Base-by-base conservation (phyloP, 2,113 vertebrate genomes). In the Cyanistes caeruleus region DNA sequence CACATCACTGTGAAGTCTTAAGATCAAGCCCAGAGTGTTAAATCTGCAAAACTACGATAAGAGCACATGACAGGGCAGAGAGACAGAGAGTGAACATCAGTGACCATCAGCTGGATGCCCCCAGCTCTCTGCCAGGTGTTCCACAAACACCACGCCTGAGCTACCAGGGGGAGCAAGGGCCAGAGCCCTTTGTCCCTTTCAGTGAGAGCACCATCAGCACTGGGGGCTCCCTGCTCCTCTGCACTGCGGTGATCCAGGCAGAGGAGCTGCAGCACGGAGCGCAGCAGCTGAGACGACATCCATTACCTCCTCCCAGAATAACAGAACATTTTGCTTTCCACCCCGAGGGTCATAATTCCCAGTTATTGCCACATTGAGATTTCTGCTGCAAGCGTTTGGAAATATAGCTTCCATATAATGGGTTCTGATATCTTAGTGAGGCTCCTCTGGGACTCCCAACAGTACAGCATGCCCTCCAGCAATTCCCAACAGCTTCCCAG, bases 331-430 rank as follows among this genome's bases (percentile, higher is more conserved):
- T 68, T 80, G 11, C 62, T 82, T 87, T 43, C 56, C 35, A 55
- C 60, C 85, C 48, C 0, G 2, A 87, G 74, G 52, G 62, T 48
- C 52, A 13, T 83, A 94, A 95, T 48, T 92, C 24, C 49, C 63
- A 17, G 55, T 84, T 92, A 96, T 83, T 87, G 84, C 55, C 25
- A 33, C 53, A 1, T 1, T 70, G 87, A 87, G 91, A 30, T 25
- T 74, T 65, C 80, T 84, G 72, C 51, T 80, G 64, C 84, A 74
- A 95, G 46, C 64, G 56, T 79, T 92, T 89, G 91, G 67, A 92
- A 86, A 94, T 77, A 53, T 5, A 69, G 68, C 76, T 87, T 68
- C 64, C 58, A 41, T 49, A 48, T 49, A 80, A 77, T 69, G 68
- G 44, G 59, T 88, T 85, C 76, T 74, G 44, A 62, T 60, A 23